phyloP scores from a whole-genome alignment of 37 sponge, comb jelly and placozoan genomes.

The Halisarca cf. caerulea region DNA sequence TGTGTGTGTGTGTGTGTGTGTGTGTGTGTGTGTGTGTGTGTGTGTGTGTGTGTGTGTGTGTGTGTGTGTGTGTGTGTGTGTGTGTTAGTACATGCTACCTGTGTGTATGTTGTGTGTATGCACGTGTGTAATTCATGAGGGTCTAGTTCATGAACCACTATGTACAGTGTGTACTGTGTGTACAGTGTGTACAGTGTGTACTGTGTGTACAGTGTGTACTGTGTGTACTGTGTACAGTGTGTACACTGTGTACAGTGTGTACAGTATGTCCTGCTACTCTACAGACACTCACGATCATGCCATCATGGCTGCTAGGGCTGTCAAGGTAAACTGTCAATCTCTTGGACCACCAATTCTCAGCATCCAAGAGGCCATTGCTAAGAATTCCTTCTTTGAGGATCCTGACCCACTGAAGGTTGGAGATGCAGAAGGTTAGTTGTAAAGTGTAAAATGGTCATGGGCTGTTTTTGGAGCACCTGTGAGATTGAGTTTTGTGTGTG shows the following conservation, averaged over 20 bases:
- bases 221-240: too few species aligned
- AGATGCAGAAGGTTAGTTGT: constrained; percentile 56
- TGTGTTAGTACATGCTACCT: too few species aligned
- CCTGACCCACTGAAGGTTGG: constrained; percentile 32
- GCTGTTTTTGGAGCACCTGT: not conserved
- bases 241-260: too few species aligned
- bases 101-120: not conserved
- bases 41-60: too few species aligned
- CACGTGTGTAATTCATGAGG: not conserved
- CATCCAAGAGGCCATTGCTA: constrained; percentile 59
- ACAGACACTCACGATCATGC: constrained; percentile 76
- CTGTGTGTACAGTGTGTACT: not conserved
- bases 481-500: not conserved
- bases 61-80: too few species aligned
- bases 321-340: constrained; percentile 52
- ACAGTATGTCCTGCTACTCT: not conserved
- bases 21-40: too few species aligned
- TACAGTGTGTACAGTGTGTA: not conserved
- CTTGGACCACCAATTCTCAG: constrained; percentile 61
- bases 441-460: too few species aligned
- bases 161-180: not conserved
- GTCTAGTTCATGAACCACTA: too few species aligned
- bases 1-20: too few species aligned
- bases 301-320: constrained; percentile 48
- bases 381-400: constrained; percentile 33